These are phyloP conservation scores for Rafetus swinhoei DNA, from an alignment of 2,113 vertebrate species.

Conservation along the genomic window DNA sequence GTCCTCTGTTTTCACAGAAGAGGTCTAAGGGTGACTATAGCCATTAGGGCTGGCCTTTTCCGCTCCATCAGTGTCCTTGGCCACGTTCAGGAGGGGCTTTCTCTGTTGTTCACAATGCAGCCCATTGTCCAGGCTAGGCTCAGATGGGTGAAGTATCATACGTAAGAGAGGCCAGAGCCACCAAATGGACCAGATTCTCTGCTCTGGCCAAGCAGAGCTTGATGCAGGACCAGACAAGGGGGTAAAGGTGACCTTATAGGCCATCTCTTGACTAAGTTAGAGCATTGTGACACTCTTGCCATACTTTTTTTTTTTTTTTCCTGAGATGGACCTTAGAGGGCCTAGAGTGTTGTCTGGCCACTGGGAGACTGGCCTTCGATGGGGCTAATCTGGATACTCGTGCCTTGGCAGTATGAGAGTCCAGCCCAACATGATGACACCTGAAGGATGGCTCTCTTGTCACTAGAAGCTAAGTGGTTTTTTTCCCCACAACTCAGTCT, in stretches of 20 bases:
- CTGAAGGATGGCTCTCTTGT: neutral
- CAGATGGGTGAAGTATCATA: neutral
- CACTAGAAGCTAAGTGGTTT: rapidly evolving
- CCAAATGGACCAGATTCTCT: neutral
- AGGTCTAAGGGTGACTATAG: neutral
- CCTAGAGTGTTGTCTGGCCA: no score
- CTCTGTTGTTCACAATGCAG: neutral
- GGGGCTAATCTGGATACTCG: neutral
- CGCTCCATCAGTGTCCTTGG: neutral
- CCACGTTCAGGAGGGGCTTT: neutral
- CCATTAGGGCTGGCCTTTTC: neutral
- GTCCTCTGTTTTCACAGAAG: neutral
- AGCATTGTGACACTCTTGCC: neutral
- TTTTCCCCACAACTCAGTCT: neutral
- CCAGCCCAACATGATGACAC: rapidly evolving
- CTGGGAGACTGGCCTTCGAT: neutral
- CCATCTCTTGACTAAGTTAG: neutral
- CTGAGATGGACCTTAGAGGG: neutral
- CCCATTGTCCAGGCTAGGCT: neutral
- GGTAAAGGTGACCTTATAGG: rapidly evolving
- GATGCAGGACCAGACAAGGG: neutral
- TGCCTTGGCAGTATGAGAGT: neutral
- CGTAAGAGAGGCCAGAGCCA: neutral
- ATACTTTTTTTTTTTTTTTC: neutral
- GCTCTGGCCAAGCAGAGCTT: neutral